These are phyloP conservation scores for Sepioteuthis lessoniana DNA, from an alignment of 2,888 invertebrate species.

Conservation along the genomic window DNA sequence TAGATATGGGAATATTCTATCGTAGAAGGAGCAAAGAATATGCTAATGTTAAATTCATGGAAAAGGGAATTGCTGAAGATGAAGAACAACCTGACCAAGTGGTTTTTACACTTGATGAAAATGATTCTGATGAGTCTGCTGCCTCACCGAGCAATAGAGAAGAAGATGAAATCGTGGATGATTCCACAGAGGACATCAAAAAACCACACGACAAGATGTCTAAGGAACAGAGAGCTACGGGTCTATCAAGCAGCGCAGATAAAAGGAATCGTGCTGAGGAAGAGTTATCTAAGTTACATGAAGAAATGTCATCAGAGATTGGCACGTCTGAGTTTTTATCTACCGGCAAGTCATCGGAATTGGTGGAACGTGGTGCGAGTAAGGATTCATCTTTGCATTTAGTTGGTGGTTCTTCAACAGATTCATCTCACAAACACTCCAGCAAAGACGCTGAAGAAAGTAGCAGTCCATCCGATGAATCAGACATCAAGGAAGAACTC, in stretches of 20 bases:
- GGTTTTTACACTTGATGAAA: constrained; percentile 14
- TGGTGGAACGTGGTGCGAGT: constrained; percentile 54
- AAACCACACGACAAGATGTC: constrained; percentile 77
- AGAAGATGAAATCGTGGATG: constrained; percentile 24
- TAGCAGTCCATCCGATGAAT: constrained; percentile 44
- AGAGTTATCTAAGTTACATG: constrained; percentile 58
- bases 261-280: constrained; percentile 58
- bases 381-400: constrained; percentile 50
- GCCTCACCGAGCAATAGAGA: constrained; percentile 24
- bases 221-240: constrained; percentile 67
- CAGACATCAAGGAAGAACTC: constrained; percentile 36
- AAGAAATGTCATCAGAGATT: constrained; percentile 52
- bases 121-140: constrained; percentile 40
- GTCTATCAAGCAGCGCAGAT: constrained; percentile 65
- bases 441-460: constrained; percentile 51
- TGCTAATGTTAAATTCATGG: constrained; percentile 37
- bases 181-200: constrained; percentile 77
- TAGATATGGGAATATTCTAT: constrained; percentile 69
- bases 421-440: constrained; percentile 53
- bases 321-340: constrained; percentile 48
- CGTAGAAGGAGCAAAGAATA: constrained; percentile 55
- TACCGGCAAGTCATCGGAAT: constrained; percentile 50
- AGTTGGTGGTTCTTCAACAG: constrained; percentile 36
- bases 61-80: constrained; percentile 49
- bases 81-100: constrained; percentile 47